A percentile compares a stretch with the other conserved stretches of the same genome.
Evolutionary conservation across 2,113 vertebrate species (phyloP).

Genomic region (Ahaetulla prasina): DNA sequence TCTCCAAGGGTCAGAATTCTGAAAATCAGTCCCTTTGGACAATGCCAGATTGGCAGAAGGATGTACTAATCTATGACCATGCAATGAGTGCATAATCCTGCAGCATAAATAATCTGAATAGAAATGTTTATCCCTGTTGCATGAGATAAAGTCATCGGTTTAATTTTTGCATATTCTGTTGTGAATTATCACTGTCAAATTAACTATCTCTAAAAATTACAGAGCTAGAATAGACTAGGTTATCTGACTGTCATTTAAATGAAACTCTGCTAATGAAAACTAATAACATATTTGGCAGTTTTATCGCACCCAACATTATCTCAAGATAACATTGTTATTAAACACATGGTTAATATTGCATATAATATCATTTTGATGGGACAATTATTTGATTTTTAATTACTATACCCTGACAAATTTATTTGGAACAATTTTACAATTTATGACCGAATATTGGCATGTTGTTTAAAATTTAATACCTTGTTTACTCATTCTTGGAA

Average conservation of each 20-base stretch:
- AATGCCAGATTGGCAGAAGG: background rate
- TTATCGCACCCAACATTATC: constrained; percentile 44
- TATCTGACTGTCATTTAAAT: constrained; percentile 63
- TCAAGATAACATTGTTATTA: constrained; percentile 39
- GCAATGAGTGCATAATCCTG: constrained; percentile 31
- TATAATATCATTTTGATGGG: constrained; percentile 46
- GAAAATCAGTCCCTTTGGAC: background rate
- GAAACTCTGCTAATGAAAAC: constrained; percentile 63
- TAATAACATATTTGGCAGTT: constrained; percentile 54
- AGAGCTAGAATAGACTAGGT: constrained; percentile 65
- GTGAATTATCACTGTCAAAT: constrained; percentile 62
- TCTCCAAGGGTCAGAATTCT: background rate
- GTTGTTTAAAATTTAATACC: constrained; percentile 17
- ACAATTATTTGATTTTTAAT: constrained; percentile 49
- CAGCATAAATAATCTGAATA: constrained; percentile 29
- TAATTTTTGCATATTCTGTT: constrained; percentile 48
- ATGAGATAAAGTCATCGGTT: constrained; percentile 53
- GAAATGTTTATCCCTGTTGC: constrained; percentile 43
- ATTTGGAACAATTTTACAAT: constrained; percentile 37
- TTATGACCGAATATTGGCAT: constrained; percentile 29
- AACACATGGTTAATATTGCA: constrained; percentile 59
- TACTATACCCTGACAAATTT: constrained; percentile 18
- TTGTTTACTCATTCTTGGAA: background rate
- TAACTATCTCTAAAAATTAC: constrained; percentile 60
- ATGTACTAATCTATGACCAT: background rate